Base-by-base conservation (phyloP, 2,888 invertebrate genomes). In the Chorisops tibialis region DNA sequence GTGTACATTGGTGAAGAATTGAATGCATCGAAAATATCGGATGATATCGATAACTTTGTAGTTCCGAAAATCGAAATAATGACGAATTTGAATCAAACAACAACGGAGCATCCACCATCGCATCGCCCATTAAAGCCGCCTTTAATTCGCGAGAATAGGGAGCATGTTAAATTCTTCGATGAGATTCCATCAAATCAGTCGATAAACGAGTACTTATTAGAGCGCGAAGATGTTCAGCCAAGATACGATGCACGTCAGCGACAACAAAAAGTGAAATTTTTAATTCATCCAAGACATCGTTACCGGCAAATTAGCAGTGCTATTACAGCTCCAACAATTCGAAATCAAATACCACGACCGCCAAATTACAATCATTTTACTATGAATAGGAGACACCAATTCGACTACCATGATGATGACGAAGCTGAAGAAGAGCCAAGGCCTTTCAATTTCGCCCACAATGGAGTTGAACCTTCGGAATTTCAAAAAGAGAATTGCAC, bases 401-500 rank as follows among this genome's bases (percentile, higher is more conserved):
- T 62, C 18, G 63, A 63, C 14, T 39, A 66, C 19, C 14, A 37
- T 4, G 64, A 45, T 7, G 30, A 30, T 30, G 30, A 30, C 5
- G n/a, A n/a, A n/a, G n/a, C n/a, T 9, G 51, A 59, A 1, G 67
- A 68, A 18, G 70, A 71, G 18, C 77, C 77, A 3, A 73, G 75
- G 59, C 77, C 77, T 2, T 77, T 77, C 66, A 74, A 77, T 67
- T 77, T 75, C 70, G 73, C 74, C 7, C 71, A 70, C 48, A 74
- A 75, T 2, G 77, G 76, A 0, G 73, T 74, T 1, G 12, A 70
- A 60, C 77, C 77, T 14, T 73, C 76, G 12, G 73, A 76, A 61
- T 77, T 77, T 61, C 73, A 72, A 62, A 74, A 74, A 59, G 35
- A 61, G 4, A 60, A 41, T 39, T 38, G 11, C 24, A 19, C 37